These are phyloP conservation scores for Numida meleagris DNA, from an alignment of 2,113 vertebrate species.

Conservation along the genomic window DNA sequence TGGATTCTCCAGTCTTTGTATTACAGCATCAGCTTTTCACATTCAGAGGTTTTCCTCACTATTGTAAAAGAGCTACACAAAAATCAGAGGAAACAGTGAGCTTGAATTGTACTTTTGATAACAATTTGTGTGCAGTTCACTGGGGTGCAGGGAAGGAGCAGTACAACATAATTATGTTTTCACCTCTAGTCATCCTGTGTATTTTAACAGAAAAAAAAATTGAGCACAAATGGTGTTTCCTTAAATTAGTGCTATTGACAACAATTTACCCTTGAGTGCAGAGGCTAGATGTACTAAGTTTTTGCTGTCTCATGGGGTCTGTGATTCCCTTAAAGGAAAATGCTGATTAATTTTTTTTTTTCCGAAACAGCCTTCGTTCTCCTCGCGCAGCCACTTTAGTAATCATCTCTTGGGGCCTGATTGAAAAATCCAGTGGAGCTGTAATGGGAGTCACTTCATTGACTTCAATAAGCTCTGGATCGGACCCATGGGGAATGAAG, in stretches of 20 bases:
- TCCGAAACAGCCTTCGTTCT: constrained; percentile 13
- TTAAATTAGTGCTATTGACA: neutral
- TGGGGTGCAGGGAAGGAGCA: neutral
- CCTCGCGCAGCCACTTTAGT: neutral
- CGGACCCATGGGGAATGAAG: constrained; percentile 27
- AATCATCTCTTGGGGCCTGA: neutral
- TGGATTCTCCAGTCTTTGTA: neutral
- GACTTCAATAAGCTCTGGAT: constrained; percentile 39
- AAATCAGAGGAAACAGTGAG: neutral
- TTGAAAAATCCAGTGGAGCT: neutral
- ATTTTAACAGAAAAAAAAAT: neutral
- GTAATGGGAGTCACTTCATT: constrained; percentile 16
- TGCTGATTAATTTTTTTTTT: neutral
- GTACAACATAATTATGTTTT: neutral
- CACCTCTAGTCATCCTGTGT: neutral
- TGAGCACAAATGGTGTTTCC: constrained; percentile 18
- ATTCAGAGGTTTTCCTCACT: neutral
- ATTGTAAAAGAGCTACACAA: neutral
- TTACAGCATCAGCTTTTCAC: neutral
- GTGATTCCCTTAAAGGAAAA: neutral
- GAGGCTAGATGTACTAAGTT: neutral
- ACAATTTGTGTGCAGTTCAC: neutral
- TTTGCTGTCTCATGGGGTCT: neutral
- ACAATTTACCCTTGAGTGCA: neutral
- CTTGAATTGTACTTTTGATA: neutral